Conservation (phyloP, 2,888 invertebrate genomes). For the Yponomeuta plumbellus region DNA sequence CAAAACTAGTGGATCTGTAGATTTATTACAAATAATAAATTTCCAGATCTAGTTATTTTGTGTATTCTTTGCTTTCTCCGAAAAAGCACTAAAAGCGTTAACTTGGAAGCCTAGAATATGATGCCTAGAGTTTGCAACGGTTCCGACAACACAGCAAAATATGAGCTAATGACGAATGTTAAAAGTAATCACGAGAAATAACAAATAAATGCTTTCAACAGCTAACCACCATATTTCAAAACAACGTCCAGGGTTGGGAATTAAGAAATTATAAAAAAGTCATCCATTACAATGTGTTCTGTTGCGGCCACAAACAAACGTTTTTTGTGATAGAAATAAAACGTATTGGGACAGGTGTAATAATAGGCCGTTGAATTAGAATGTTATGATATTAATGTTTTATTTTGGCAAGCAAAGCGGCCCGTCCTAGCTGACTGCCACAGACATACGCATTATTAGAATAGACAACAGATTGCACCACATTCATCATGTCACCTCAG, state of each 20-base stretch:
- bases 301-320: slow-evolving; percentile 30
- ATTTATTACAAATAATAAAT: too few relatives aligned
- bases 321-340: slow-evolving; percentile 30
- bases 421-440: slow-evolving; percentile 28
- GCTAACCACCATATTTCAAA: slow-evolving; percentile 7
- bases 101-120: too few relatives aligned
- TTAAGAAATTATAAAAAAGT: slow-evolving; percentile 14
- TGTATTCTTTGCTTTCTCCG: too few relatives aligned
- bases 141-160: neutral
- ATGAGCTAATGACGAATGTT: neutral
- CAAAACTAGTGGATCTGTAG: too few relatives aligned
- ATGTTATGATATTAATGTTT: slow-evolving; percentile 68
- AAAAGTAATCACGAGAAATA: neutral
- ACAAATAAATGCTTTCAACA: slow-evolving; percentile 10
- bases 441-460: neutral
- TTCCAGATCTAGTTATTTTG: too few relatives aligned
- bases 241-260: slow-evolving; percentile 4
- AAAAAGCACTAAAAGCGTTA: too few relatives aligned
- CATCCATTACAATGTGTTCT: slow-evolving; percentile 7
- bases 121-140: neutral
- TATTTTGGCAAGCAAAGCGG: slow-evolving; percentile 68
- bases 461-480: neutral
- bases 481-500: neutral
- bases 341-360: slow-evolving; percentile 46
- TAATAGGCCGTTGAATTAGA: slow-evolving; percentile 39